Conservation (phyloP, 2,113 vertebrate genomes). For the Mohoua ochrocephala region DNA sequence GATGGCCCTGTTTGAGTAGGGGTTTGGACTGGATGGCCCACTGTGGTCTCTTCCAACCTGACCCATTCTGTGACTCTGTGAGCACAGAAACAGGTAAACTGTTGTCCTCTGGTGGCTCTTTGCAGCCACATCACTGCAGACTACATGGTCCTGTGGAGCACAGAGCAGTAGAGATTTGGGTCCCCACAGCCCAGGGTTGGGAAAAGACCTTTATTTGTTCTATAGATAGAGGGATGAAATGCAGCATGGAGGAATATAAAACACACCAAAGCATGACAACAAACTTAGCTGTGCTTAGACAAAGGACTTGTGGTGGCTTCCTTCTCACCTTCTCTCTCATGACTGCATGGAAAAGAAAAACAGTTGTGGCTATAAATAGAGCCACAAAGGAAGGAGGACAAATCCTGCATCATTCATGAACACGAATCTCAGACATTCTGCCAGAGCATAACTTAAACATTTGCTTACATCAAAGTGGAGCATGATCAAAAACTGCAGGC, state of each 20-base stretch:
- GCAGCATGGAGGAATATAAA: neutral
- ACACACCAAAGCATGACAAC: neutral
- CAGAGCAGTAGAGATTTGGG: neutral
- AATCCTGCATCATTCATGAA: constrained; percentile 65
- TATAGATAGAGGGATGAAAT: neutral
- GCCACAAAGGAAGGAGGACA: neutral
- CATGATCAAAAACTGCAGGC: constrained; percentile 45
- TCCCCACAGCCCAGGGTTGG: neutral
- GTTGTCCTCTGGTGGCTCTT: neutral
- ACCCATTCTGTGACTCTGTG: neutral
- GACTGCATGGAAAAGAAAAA: constrained; percentile 7
- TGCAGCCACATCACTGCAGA: neutral
- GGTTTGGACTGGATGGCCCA: neutral
- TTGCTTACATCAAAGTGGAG: constrained; percentile 65
- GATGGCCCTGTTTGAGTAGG: neutral
- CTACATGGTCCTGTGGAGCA: neutral
- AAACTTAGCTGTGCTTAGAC: neutral
- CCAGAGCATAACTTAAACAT: constrained; percentile 64
- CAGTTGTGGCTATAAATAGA: constrained; percentile 42
- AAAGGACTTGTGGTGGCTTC: neutral
- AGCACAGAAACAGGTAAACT: neutral
- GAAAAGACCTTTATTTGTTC: neutral
- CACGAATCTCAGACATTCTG: constrained; percentile 19
- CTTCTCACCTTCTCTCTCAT: neutral
- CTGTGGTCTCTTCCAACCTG: neutral